Percentiles rank a stretch among this genome's conserved stretches.
Conservation (phyloP, 1,140 invertebrate genomes). For the Hydropsyche tenuis region DNA sequence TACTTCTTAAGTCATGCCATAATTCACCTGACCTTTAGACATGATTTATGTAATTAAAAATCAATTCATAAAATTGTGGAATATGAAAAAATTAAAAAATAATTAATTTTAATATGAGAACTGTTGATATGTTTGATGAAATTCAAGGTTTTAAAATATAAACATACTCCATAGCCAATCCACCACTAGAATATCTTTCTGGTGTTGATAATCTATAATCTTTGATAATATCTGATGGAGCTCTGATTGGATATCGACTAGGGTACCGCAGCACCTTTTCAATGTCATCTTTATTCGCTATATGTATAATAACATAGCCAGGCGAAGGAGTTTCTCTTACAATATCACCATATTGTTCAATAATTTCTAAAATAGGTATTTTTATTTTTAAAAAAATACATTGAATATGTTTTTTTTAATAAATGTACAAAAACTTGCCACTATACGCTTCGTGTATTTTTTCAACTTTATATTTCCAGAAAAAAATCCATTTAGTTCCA, state of each 20-base stretch:
- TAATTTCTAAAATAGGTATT: slow-evolving; percentile 69
- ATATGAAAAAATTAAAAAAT: not conserved
- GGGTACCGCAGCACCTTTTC: slow-evolving; percentile 76
- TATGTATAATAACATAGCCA: slow-evolving; percentile 76
- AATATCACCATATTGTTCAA: slow-evolving; percentile 74
- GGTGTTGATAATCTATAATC: slow-evolving; percentile 76
- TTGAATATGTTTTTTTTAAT: too few relatives aligned
- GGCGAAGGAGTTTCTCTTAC: slow-evolving; percentile 79
- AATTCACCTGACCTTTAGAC: slow-evolving; percentile 76
- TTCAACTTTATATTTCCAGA: slow-evolving; percentile 73
- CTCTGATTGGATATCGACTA: slow-evolving; percentile 78
- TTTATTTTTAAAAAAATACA: slow-evolving; percentile 47
- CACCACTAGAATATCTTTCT: slow-evolving; percentile 80
- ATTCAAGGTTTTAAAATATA: not conserved
- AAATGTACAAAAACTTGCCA: slow-evolving; percentile 64
- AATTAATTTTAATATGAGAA: not conserved
- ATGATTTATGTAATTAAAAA: not conserved
- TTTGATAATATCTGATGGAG: slow-evolving; percentile 82
- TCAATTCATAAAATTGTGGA: not conserved
- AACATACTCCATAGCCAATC: slow-evolving; percentile 82
- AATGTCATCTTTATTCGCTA: slow-evolving; percentile 78
- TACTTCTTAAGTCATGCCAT: slow-evolving; percentile 77
- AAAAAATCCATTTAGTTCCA: slow-evolving; percentile 84
- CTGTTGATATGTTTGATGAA: not conserved
- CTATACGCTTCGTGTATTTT: slow-evolving; percentile 82